phyloP scores from a whole-genome alignment of 2,888 invertebrate genomes.

The Drosophila suboccidentalis region DNA sequence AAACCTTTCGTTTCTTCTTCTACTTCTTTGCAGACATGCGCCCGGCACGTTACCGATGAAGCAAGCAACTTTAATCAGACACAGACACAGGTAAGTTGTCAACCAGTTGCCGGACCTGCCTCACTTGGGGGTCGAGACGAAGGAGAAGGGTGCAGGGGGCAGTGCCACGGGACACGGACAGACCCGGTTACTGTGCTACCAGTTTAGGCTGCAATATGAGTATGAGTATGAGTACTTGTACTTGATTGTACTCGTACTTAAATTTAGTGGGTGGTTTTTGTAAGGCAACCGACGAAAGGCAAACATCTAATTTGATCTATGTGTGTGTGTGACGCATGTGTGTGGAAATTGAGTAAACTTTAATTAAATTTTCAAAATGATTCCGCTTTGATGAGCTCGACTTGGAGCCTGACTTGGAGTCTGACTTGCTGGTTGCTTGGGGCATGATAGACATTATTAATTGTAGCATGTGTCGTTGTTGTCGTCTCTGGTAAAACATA shows the following conservation, averaged over 20 bases:
- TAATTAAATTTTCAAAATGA: constrained; percentile 73
- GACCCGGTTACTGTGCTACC: constrained; percentile 38
- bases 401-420: constrained; percentile 22
- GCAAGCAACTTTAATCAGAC: constrained; percentile 76
- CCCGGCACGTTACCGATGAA: constrained; percentile 77
- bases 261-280: constrained; percentile 41
- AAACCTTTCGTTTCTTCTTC: constrained; percentile 45
- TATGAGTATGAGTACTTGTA: constrained; percentile 36
- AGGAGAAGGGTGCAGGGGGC: neutral
- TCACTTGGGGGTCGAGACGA: constrained; percentile 2
- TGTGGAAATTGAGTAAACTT: constrained; percentile 63
- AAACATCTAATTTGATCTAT: constrained; percentile 58
- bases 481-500: constrained; percentile 40
- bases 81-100: constrained; percentile 77
- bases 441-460: constrained; percentile 61
- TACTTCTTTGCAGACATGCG: constrained; percentile 66
- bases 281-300: constrained; percentile 30
- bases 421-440: constrained; percentile 41
- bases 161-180: constrained; percentile 2
- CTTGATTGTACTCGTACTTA: neutral
- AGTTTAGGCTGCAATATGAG: constrained; percentile 51
- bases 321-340: constrained; percentile 2
- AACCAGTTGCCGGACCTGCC: constrained; percentile 38
- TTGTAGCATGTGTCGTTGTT: constrained; percentile 71
- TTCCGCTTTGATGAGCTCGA: constrained; percentile 72